Evolutionary conservation across 1,140 invertebrate species (phyloP), one percentile per base, ranked within the genome.

Genomic region (Bombus superbus): DNA sequence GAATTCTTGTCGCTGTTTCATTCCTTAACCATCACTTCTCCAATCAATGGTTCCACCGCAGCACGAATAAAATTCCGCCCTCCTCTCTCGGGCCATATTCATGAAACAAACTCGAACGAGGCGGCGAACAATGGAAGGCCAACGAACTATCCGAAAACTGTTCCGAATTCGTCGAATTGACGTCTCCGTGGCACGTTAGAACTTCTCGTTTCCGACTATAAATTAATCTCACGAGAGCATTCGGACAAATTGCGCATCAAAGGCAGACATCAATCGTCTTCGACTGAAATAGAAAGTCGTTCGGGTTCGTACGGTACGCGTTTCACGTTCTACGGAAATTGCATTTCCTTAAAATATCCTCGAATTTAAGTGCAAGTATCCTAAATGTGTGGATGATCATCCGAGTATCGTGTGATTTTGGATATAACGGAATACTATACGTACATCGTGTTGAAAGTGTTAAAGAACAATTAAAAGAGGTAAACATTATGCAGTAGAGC

Each of bases 141-240:
- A 47, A 42, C 81, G n/a, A 79, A 79, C 64, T 69, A 69, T 69
- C 78, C 74, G 32, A 9, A 71, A 79, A 79, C 75, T 44, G 28
- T 28, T 47, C 32, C 2, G 22, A 42, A 85, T 80, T 38, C 42
- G 66, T 80, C 76, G 44, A 64, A 35, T 18, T 15, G 68, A 80
- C 47, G 32, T 62, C 42, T 62, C 28, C 53, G 1, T 57, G 13
- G 13, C 18, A 28, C 15, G 38, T 62, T 38, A 42, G 64, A 84
- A 64, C 35, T 40, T 44, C 15, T 53, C n/a, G 69, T 72, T 71
- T 28, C n/a, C 22, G 32, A 53, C 72, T 64, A 73, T 77, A 64
- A 80, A 85, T 85, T 85, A 85, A 85, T 85, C 76, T n/a, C n/a
- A 53, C 15, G 40, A 18, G 22, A 15, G 38, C 44, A 44, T 42